These are phyloP conservation scores for Polyommatus iphigenia DNA, from an alignment of 2,888 invertebrate genomes.

Conservation along the genomic window DNA sequence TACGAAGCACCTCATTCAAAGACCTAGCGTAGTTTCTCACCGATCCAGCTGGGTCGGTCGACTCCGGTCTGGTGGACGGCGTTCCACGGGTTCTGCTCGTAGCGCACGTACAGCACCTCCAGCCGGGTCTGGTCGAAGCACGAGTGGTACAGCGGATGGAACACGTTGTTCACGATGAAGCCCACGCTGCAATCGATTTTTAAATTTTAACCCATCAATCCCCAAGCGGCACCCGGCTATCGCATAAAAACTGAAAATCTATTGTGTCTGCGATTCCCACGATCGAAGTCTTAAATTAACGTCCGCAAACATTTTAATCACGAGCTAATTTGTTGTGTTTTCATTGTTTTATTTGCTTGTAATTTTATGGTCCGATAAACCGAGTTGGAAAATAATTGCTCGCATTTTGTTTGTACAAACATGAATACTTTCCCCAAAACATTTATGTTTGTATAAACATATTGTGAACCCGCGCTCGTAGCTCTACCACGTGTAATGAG, in stretches of 20 bases:
- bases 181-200: constrained; percentile 64
- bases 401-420: neutral
- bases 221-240: too few relatives aligned
- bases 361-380: neutral
- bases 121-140: constrained; percentile 77
- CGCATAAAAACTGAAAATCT: too few relatives aligned
- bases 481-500: too few relatives aligned
- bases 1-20: neutral
- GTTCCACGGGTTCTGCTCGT: constrained; percentile 68
- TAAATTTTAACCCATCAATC: too few relatives aligned
- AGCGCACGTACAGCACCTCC: constrained; percentile 76
- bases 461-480: too few relatives aligned
- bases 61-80: constrained; percentile 71
- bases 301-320: neutral
- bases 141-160: constrained; percentile 71
- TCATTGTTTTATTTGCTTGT: neutral
- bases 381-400: neutral
- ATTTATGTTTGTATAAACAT: neutral
- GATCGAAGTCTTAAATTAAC: neutral
- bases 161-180: constrained; percentile 66
- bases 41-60: constrained; percentile 69
- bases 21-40: constrained; percentile 45
- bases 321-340: neutral
- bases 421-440: neutral
- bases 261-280: too few relatives aligned